Conservation (phyloP, 1,140 invertebrate species). For the Ostrea edulis region DNA sequence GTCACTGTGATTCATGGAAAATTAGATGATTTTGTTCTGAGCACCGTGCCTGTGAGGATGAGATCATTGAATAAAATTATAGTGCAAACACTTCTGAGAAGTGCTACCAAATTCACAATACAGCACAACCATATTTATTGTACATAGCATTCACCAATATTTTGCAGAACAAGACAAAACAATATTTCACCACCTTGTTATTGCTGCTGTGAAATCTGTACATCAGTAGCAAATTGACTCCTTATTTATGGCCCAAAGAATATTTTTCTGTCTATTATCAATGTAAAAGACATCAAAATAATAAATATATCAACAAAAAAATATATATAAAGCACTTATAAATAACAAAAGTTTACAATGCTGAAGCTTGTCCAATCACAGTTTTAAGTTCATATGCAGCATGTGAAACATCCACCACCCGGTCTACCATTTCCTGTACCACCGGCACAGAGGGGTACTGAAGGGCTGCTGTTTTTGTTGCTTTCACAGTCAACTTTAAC, state of each 20-base stretch:
- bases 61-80: constrained; percentile 12
- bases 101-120: constrained; percentile 4
- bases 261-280: neutral
- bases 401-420: constrained; percentile 90
- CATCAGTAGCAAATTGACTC: neutral
- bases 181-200: neutral
- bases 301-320: constrained; percentile 25
- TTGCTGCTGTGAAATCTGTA: neutral
- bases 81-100: constrained; percentile 12
- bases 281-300: constrained; percentile 8
- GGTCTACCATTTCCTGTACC: constrained; percentile 96
- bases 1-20: neutral
- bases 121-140: neutral
- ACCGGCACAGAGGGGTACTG: constrained; percentile 94
- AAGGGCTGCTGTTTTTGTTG: constrained; percentile 93
- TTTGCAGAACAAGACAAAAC: constrained; percentile 34
- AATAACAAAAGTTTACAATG: constrained; percentile 56
- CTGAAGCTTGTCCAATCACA: constrained; percentile 80
- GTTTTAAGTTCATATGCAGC: constrained; percentile 88
- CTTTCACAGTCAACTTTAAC: constrained; percentile 89
- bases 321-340: constrained; percentile 25
- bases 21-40: constrained; percentile 24
- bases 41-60: neutral
- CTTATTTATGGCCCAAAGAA: neutral
- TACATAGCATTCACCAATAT: neutral